Percentiles rank a stretch among this genome's conserved stretches.
Evolutionary conservation across 2,113 vertebrate species (phyloP).

Genomic region (Numenius arquata): DNA sequence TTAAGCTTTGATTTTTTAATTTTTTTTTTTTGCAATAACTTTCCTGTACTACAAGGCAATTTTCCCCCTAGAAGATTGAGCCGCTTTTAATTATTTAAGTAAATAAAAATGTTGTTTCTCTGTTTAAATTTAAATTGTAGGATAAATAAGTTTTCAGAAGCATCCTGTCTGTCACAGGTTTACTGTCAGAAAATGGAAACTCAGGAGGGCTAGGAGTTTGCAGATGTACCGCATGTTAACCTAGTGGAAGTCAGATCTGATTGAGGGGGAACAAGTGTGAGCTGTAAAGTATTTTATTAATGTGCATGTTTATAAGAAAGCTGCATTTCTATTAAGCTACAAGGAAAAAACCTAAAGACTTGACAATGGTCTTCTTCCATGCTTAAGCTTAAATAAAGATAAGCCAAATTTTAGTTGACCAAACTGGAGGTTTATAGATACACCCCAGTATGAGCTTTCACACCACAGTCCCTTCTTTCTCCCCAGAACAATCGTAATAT

Average conservation of each 20-base stretch:
- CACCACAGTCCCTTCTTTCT: background rate
- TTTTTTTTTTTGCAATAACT: background rate
- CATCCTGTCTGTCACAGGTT: background rate
- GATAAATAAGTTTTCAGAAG: background rate
- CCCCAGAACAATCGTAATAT: background rate
- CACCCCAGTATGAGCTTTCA: background rate
- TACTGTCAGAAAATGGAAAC: background rate
- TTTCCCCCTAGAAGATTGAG: background rate
- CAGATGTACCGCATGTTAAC: background rate
- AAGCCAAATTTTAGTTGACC: background rate
- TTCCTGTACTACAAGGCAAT: background rate
- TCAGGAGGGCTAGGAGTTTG: background rate
- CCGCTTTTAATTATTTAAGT: background rate
- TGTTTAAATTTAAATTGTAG: background rate
- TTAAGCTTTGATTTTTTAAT: background rate
- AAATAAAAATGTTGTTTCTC: background rate
- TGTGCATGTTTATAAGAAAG: background rate
- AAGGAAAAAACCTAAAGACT: background rate
- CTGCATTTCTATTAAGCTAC: background rate
- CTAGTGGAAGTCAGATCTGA: background rate
- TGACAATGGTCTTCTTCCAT: background rate
- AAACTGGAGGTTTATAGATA: background rate
- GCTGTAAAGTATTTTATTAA: background rate
- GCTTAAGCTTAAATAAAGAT: background rate
- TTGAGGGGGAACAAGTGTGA: rapidly evolving